A percentile compares a stretch with the other conserved stretches of the same genome.
These are phyloP conservation scores for Babylonia areolata DNA, from an alignment of 1,140 invertebrate species.

Conservation along the genomic window DNA sequence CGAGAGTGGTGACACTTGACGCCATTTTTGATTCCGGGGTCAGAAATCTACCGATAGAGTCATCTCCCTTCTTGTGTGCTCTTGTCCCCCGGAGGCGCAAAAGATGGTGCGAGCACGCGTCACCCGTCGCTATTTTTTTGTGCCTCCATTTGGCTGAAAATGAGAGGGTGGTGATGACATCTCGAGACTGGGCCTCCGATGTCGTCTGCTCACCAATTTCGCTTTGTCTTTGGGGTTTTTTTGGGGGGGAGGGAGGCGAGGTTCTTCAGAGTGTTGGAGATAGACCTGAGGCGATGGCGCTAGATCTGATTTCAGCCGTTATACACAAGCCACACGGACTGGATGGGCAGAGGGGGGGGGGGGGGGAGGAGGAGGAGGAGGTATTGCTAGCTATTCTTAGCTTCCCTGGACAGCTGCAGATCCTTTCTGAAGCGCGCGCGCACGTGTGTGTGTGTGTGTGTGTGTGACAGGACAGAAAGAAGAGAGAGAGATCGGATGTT, in stretches of 20 bases:
- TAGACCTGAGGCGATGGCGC: neutral
- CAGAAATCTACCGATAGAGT: conserved; percentile 28
- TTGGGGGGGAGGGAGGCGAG: neutral
- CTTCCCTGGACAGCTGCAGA: neutral
- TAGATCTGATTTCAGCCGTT: neutral
- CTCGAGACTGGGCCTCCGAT: neutral
- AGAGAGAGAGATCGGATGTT: too few relatives aligned
- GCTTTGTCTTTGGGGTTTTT: conserved; percentile 19
- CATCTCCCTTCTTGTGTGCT: conserved; percentile 6
- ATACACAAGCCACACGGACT: neutral
- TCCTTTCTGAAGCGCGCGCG: too few relatives aligned
- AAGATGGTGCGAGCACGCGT: neutral
- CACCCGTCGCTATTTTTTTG: conserved; percentile 24
- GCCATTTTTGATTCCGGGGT: conserved; percentile 22
- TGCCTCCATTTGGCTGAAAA: conserved; percentile 9
- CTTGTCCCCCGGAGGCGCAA: conserved; percentile 18
- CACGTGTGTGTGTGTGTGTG: too few relatives aligned
- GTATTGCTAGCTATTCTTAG: neutral
- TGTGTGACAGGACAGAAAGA: too few relatives aligned
- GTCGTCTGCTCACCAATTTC: neutral
- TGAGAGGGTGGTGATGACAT: conserved; percentile 28
- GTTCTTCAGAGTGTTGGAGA: neutral
- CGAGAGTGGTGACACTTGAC: conserved; percentile 20
- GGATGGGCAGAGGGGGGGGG: neutral
- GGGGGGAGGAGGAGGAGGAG: neutral